A percentile compares a stretch with the other conserved stretches of the same genome.
Conservation (phyloP, 2,113 vertebrate genomes). For the Speoplatyrhinus poulsoni region DNA sequence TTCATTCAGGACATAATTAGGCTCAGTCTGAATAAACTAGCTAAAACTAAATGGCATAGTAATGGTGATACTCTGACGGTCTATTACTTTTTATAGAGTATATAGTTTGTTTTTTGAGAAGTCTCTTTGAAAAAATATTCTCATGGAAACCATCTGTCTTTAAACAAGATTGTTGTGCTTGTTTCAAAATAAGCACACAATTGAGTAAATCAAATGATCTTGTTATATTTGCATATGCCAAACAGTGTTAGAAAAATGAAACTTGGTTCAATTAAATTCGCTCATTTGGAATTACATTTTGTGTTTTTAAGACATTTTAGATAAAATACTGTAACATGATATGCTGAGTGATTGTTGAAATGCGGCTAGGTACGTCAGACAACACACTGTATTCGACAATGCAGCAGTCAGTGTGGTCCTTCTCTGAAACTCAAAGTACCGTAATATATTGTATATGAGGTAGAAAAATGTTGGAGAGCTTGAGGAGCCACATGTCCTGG, state of each 20-base stretch:
- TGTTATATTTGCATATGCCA: constrained; percentile 17
- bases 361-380: no score
- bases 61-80: constrained; percentile 29
- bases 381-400: no score
- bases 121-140: constrained; percentile 61
- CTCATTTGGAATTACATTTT: neutral
- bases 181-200: constrained; percentile 51
- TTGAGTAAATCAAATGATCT: constrained; percentile 28
- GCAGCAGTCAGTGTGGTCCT: no score
- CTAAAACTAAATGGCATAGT: constrained; percentile 39
- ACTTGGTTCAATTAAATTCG: no score
- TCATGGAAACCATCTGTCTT: constrained; percentile 64
- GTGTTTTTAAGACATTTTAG: neutral
- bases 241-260: no score
- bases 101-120: constrained; percentile 50
- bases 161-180: constrained; percentile 38
- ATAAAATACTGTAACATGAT: neutral
- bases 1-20: constrained; percentile 36
- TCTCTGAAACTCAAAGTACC: neutral
- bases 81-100: constrained; percentile 57
- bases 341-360: neutral
- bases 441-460: neutral
- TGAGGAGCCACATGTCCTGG: neutral
- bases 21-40: constrained; percentile 41
- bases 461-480: neutral